Conservation (phyloP, 2,797 vertebrate genomes). For the Philypnodon macrostomus region DNA sequence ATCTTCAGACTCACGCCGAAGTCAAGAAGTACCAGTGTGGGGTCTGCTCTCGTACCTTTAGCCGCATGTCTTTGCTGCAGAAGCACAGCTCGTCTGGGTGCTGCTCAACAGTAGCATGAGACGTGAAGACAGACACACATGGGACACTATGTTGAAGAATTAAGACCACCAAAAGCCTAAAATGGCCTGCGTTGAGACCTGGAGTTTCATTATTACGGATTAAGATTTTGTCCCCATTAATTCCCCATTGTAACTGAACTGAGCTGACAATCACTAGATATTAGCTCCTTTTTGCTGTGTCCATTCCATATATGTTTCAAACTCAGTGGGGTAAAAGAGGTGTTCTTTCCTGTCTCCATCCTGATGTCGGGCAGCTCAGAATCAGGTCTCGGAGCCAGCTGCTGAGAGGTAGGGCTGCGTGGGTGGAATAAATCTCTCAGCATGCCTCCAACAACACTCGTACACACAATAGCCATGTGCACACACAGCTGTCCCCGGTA, state of each 20-base stretch:
- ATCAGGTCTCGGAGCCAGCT: constrained; percentile 69
- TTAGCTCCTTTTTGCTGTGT: constrained; percentile 45
- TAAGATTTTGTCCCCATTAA: constrained; percentile 49
- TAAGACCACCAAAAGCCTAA: constrained; percentile 41
- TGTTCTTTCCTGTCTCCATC: constrained; percentile 61
- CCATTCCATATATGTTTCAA: constrained; percentile 62
- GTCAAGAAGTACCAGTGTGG: constrained; percentile 96
- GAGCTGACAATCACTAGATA: constrained; percentile 47
- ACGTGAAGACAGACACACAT: constrained; percentile 6
- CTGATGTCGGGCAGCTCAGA: constrained; percentile 63
- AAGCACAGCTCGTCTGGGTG: constrained; percentile 92
- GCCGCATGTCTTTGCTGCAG: constrained; percentile 94
- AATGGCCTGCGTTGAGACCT: constrained; percentile 43
- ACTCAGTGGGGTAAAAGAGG: constrained; percentile 56
- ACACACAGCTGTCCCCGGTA: constrained; percentile 76
- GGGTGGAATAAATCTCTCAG: constrained; percentile 75
- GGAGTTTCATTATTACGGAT: constrained; percentile 47
- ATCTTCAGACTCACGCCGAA: constrained; percentile 95
- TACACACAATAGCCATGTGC: constrained; percentile 44
- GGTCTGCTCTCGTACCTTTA: constrained; percentile 92
- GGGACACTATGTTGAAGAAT: constrained; percentile 35
- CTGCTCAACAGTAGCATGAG: constrained; percentile 73
- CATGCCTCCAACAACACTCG: constrained; percentile 50
- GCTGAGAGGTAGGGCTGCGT: constrained; percentile 74
- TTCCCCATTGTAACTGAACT: constrained; percentile 41